Percentiles rank a stretch among this genome's conserved stretches.
These are phyloP conservation scores for Exocentrus adspersus DNA, from an alignment of 2,888 invertebrate species.

Conservation along the genomic window DNA sequence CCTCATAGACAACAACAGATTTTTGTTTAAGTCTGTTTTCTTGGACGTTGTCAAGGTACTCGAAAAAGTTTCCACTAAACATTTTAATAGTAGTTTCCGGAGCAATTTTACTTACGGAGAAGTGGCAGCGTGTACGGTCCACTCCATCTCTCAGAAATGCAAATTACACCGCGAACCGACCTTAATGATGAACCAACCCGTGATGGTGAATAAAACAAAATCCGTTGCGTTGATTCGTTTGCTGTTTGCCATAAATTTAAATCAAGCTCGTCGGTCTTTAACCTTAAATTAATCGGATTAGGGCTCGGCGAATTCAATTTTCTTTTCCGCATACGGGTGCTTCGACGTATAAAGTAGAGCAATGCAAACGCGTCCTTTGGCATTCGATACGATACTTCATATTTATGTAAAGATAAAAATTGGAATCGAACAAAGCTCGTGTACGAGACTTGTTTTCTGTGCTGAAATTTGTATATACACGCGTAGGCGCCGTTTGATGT, in stretches of 20 bases:
- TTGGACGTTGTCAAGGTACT: too few relatives aligned
- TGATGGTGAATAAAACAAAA: slow-evolving; percentile 7
- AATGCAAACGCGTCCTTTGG: too few relatives aligned
- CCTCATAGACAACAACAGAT: too few relatives aligned
- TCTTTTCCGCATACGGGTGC: neutral
- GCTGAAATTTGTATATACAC: neutral
- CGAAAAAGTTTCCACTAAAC: too few relatives aligned
- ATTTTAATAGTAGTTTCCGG: too few relatives aligned
- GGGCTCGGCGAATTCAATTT: slow-evolving; percentile 1
- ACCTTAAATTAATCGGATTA: slow-evolving; percentile 10
- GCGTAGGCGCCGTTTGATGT: neutral
- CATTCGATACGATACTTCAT: too few relatives aligned
- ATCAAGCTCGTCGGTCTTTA: slow-evolving; percentile 12
- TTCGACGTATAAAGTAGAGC: too few relatives aligned
- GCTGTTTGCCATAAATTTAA: slow-evolving; percentile 7
- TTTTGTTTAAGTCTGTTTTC: too few relatives aligned
- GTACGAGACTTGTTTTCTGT: too few relatives aligned
- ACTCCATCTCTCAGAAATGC: neutral
- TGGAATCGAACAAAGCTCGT: too few relatives aligned
- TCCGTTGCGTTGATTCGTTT: neutral
- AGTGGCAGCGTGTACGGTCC: neutral
- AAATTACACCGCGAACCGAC: neutral
- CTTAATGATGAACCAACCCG: neutral
- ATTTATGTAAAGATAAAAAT: too few relatives aligned
- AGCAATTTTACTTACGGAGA: too few relatives aligned